These are phyloP conservation scores for Scelioninae gen. 2 DNA, from an alignment of 2,888 invertebrate species.

Conservation along the genomic window DNA sequence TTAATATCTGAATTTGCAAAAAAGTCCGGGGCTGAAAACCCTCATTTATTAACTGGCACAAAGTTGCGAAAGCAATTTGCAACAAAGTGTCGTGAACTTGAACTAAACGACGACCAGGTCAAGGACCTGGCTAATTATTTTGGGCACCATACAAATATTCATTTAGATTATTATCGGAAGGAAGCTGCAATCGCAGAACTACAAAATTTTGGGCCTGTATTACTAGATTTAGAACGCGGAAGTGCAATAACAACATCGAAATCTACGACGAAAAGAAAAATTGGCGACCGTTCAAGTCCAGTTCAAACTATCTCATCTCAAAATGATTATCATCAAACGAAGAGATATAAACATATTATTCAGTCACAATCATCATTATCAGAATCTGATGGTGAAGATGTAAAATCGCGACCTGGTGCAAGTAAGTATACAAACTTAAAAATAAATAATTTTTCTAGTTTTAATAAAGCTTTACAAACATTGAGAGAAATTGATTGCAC, in stretches of 20 bases:
- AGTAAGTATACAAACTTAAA: too few relatives aligned
- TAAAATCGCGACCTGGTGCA: too few relatives aligned
- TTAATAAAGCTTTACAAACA: too few relatives aligned
- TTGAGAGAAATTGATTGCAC: too few relatives aligned
- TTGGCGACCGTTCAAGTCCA: too few relatives aligned
- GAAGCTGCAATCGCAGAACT: constrained; percentile 12
- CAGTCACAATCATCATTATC: too few relatives aligned
- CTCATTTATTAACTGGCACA: constrained; percentile 8
- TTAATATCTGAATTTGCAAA: constrained; percentile 1
- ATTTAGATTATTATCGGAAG: constrained; percentile 16
- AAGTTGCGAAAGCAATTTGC: constrained; percentile 35
- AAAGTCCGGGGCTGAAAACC: neutral
- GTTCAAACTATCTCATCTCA: too few relatives aligned
- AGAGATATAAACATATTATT: too few relatives aligned
- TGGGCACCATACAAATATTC: constrained; percentile 24
- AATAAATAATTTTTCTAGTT: too few relatives aligned
- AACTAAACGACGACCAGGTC: constrained; percentile 15
- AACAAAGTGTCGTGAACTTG: constrained; percentile 10
- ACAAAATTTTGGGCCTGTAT: constrained; percentile 11
- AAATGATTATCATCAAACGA: too few relatives aligned
- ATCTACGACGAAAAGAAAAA: too few relatives aligned
- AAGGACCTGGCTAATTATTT: constrained; percentile 36
- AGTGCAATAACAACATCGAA: neutral
- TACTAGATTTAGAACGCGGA: constrained; percentile 13
- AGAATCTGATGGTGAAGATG: too few relatives aligned